Conservation (phyloP, 2,888 invertebrate species). For the Melieria omissa region DNA sequence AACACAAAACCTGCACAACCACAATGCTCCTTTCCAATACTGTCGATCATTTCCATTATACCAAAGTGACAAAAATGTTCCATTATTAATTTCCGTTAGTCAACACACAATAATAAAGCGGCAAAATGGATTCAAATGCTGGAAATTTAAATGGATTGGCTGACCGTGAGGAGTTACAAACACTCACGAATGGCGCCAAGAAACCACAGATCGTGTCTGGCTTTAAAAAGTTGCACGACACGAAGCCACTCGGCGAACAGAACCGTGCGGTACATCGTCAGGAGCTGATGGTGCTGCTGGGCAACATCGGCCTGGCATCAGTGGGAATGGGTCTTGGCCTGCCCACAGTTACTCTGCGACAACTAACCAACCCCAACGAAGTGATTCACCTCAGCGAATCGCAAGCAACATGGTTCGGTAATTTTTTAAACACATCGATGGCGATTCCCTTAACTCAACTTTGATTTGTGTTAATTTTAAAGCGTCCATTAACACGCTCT, state of each 20-base stretch:
- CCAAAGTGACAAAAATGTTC: too few species aligned
- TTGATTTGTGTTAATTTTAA: conserved; percentile 12
- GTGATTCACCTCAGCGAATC: conserved; percentile 52
- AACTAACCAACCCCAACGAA: conserved; percentile 55
- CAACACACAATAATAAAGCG: too few species aligned
- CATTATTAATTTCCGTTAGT: too few species aligned
- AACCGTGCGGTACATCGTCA: conserved; percentile 59
- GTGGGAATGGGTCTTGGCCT: conserved; percentile 62
- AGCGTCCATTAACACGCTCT: conserved; percentile 63
- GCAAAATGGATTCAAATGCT: too few species aligned
- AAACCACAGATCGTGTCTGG: conserved; percentile 50
- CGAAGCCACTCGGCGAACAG: conserved; percentile 60
- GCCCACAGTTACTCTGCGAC: conserved; percentile 60
- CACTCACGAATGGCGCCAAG: conserved; percentile 29
- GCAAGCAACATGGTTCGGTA: conserved; percentile 65
- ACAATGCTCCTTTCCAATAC: too few species aligned
- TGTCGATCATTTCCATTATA: too few species aligned
- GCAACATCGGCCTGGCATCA: conserved; percentile 62
- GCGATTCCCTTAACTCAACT: not conserved
- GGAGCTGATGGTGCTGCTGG: conserved; percentile 60
- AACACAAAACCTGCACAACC: too few species aligned
- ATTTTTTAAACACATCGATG: conserved; percentile 26
- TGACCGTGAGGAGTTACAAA: conserved; percentile 32
- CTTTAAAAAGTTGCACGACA: conserved; percentile 46
- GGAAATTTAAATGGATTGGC: too few species aligned